A percentile compares a stretch with the other conserved stretches of the same genome.
Conservation (phyloP, 2,888 invertebrate species). For the Portevinia maculata region DNA sequence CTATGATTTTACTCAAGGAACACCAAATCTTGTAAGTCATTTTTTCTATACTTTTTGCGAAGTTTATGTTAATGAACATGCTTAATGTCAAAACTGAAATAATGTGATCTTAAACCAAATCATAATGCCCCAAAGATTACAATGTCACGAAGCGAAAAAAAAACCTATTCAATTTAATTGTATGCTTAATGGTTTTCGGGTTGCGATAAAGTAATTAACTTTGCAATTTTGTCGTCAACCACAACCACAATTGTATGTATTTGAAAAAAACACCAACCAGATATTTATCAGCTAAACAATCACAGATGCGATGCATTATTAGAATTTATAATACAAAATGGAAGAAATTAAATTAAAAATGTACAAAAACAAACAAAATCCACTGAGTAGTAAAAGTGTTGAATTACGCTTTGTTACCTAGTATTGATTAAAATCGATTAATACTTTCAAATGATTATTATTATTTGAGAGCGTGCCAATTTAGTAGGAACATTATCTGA, state of each 20-base stretch:
- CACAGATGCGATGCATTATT: background rate
- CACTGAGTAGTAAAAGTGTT: background rate
- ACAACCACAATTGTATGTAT: background rate
- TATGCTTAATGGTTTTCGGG: background rate
- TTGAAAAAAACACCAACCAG: background rate
- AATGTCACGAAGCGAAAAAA: background rate
- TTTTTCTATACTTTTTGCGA: too few species aligned
- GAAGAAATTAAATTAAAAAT: background rate
- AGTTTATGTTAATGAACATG: too few species aligned
- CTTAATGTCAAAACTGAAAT: too few species aligned
- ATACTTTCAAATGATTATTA: slow-evolving; percentile 1
- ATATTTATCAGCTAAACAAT: background rate
- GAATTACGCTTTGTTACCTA: background rate
- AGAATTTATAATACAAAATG: background rate
- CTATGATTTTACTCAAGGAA: too few species aligned
- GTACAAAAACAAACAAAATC: background rate
- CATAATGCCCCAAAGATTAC: background rate
- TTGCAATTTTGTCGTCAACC: background rate
- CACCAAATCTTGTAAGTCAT: too few species aligned
- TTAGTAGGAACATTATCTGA: too few species aligned
- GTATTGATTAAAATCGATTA: background rate
- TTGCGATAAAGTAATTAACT: background rate
- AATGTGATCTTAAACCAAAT: background rate
- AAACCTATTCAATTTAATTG: background rate
- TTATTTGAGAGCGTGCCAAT: too few species aligned